Conservation (phyloP, 2,888 invertebrate genomes). For the Lepeophtheirus nordmannii region DNA sequence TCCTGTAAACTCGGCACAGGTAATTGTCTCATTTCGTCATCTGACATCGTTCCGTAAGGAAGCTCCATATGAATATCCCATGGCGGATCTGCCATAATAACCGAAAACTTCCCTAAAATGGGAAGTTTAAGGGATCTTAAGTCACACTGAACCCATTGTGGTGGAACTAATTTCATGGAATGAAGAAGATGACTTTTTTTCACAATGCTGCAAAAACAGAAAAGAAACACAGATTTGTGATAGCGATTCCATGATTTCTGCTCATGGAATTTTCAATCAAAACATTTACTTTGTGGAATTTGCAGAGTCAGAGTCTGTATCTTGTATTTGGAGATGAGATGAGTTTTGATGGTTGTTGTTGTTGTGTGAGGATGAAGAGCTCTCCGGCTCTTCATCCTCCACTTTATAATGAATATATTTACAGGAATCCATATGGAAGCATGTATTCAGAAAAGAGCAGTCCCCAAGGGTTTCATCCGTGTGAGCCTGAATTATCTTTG, state of each 20-base stretch:
- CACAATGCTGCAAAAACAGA: neutral
- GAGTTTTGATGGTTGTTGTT: constrained; percentile 29
- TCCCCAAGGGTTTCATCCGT: constrained; percentile 90
- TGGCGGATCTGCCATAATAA: constrained; percentile 96
- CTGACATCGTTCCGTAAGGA: constrained; percentile 95
- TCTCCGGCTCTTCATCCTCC: constrained; percentile 38
- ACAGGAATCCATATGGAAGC: constrained; percentile 98
- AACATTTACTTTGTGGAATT: neutral
- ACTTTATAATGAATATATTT: constrained; percentile 97
- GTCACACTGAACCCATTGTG: constrained; percentile 96
- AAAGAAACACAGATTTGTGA: neutral
- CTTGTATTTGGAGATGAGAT: constrained; percentile 25
- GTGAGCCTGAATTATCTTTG: constrained; percentile 86
- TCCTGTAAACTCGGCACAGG: constrained; percentile 88
- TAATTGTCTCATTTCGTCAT: constrained; percentile 91
- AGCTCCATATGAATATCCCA: constrained; percentile 99
- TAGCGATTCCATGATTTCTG: too few species aligned
- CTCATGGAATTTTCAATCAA: neutral
- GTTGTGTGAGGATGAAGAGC: constrained; percentile 32
- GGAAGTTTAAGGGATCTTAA: constrained; percentile 78
- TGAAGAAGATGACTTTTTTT: neutral
- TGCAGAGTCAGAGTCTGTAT: constrained; percentile 16
- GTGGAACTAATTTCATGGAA: constrained; percentile 47
- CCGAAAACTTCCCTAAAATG: constrained; percentile 85
- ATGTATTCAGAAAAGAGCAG: constrained; percentile 93